A percentile compares a stretch with the other conserved stretches of the same genome.
Evolutionary conservation across 2,888 invertebrate species (phyloP).

Genomic region (Charanyca ferruginea): DNA sequence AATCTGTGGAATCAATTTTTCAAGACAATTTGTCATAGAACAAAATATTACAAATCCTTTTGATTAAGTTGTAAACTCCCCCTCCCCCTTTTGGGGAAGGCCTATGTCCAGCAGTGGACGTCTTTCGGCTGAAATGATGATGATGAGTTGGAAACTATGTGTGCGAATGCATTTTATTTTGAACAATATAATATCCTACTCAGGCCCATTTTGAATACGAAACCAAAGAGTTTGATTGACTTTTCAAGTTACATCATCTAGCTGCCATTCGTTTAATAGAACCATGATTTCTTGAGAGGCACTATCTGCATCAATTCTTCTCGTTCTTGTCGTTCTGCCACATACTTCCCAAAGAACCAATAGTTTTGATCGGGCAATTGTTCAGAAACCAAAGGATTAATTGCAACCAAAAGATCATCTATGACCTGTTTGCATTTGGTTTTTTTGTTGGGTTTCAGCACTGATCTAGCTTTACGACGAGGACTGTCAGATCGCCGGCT

Average conservation of each 20-base stretch:
- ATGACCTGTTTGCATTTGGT: conserved; percentile 77
- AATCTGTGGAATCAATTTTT: too few species aligned
- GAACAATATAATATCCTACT: too few species aligned
- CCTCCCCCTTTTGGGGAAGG: too few species aligned
- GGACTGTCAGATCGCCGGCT: conserved; percentile 80
- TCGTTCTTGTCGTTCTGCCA: conserved; percentile 81
- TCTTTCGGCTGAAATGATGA: too few species aligned
- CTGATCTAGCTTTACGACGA: conserved; percentile 62
- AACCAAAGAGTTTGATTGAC: not conserved
- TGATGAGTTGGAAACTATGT: too few species aligned
- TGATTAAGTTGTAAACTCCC: too few species aligned
- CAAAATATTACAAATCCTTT: too few species aligned
- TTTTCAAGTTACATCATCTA: conserved; percentile 27
- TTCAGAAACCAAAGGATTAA: conserved; percentile 76
- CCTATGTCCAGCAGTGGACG: too few species aligned
- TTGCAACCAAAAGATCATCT: conserved; percentile 78
- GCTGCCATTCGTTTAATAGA: conserved; percentile 66
- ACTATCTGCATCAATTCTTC: conserved; percentile 75
- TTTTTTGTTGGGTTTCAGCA: conserved; percentile 58
- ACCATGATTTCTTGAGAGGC: conserved; percentile 78
- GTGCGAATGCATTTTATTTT: too few species aligned
- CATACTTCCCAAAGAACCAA: conserved; percentile 85
- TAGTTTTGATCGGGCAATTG: conserved; percentile 68
- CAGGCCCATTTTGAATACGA: not conserved
- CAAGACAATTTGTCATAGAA: too few species aligned